Percentiles rank a stretch among this genome's conserved stretches.
phyloP scores from a whole-genome alignment of 2,113 vertebrate species.

The Mystacornis crossleyi region DNA sequence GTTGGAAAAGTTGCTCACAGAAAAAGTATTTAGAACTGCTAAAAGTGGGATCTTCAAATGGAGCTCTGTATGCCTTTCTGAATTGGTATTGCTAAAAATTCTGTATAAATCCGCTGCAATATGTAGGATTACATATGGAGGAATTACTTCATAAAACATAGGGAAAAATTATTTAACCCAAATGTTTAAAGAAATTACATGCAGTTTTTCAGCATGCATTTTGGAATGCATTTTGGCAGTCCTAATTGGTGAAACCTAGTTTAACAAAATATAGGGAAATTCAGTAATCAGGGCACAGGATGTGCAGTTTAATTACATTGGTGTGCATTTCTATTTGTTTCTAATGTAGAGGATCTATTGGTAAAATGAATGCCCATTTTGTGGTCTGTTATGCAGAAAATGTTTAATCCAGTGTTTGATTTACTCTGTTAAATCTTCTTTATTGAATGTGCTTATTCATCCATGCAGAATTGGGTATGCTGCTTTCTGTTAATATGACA shows the following conservation, averaged over 20 bases:
- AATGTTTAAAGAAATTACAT: background rate
- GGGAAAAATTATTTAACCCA: background rate
- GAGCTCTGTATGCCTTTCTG: background rate
- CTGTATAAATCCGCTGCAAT: background rate
- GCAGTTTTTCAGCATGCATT: background rate
- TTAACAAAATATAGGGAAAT: conserved; percentile 65
- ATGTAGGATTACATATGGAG: background rate
- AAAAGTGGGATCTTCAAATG: background rate
- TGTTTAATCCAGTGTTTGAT: conserved; percentile 81
- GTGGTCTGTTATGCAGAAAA: conserved; percentile 84
- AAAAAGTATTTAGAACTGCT: background rate
- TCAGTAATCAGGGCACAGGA: conserved; percentile 62
- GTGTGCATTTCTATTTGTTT: conserved; percentile 74
- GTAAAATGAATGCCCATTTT: conserved; percentile 81
- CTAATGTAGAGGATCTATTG: conserved; percentile 69
- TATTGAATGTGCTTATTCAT: conserved; percentile 81
- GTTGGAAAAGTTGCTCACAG: background rate
- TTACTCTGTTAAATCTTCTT: conserved; percentile 82
- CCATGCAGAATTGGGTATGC: conserved; percentile 75
- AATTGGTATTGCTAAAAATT: background rate
- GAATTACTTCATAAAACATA: background rate
- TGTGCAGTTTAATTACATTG: conserved; percentile 73
- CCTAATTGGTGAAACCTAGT: conserved; percentile 61
- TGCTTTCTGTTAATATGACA: conserved; percentile 81
- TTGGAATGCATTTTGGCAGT: conserved; percentile 36